Evolutionary conservation across 53 echinoderm and acorn worm genomes (phyloP).

Genomic region (Paelopatides confundens): DNA sequence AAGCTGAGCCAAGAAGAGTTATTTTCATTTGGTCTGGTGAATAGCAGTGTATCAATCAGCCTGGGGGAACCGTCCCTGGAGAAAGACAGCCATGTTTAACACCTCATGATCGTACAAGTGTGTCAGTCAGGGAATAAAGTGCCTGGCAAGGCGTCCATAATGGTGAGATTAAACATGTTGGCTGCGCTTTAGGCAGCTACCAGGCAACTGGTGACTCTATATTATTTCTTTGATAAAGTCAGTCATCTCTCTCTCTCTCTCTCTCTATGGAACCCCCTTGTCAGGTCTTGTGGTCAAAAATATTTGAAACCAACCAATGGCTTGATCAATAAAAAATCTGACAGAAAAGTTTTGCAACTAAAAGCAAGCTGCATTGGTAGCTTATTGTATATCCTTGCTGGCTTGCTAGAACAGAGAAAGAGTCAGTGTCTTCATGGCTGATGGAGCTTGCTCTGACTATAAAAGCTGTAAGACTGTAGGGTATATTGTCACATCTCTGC

Average conservation of each 20-base stretch:
- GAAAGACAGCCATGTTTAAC: constrained; percentile 50
- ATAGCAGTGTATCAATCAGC: constrained; percentile 54
- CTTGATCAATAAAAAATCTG: not conserved
- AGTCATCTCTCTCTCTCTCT: not conserved
- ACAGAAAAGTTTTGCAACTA: too few relatives aligned
- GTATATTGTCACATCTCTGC: constrained; percentile 4
- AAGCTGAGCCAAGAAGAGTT: constrained; percentile 36
- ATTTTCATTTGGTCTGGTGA: constrained; percentile 53
- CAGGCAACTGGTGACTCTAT: not conserved
- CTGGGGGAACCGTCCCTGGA: constrained; percentile 27
- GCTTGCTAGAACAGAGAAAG: too few relatives aligned
- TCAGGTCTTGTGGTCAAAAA: not conserved
- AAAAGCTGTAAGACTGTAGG: constrained; percentile 8
- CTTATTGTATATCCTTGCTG: too few relatives aligned
- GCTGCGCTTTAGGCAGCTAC: constrained; percentile 20
- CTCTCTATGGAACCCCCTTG: not conserved
- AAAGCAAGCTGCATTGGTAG: too few relatives aligned
- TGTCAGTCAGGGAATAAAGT: constrained; percentile 51
- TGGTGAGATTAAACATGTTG: constrained; percentile 42
- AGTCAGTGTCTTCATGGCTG: too few relatives aligned
- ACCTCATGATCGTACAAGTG: constrained; percentile 50
- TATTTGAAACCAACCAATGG: not conserved
- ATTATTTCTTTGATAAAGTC: not conserved
- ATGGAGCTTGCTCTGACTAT: not conserved
- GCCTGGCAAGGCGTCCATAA: constrained; percentile 22